phyloP scores from a whole-genome alignment of 2,888 invertebrate species.

The Diarsia brunnea region DNA sequence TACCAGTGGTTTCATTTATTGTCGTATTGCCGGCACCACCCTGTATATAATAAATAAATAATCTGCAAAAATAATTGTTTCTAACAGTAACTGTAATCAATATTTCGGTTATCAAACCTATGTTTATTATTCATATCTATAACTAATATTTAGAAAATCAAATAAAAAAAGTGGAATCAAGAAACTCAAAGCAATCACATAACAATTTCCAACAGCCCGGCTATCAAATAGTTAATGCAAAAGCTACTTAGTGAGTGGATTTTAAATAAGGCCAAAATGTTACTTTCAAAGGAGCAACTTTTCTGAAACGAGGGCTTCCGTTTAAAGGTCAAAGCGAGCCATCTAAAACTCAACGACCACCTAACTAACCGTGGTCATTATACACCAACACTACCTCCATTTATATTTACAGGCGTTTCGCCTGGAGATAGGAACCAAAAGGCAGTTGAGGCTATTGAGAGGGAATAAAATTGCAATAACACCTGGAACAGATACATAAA shows the following conservation, averaged over 20 bases:
- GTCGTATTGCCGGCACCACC: too few relatives aligned
- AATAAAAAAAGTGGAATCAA: constrained; percentile 2
- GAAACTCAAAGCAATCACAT: constrained; percentile 13
- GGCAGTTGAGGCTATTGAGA: constrained; percentile 28
- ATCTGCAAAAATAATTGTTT: too few relatives aligned
- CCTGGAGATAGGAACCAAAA: constrained; percentile 30
- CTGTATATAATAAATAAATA: too few relatives aligned
- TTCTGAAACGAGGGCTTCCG: constrained; percentile 65
- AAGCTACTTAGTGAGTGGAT: constrained; percentile 42
- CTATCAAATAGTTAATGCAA: constrained; percentile 47
- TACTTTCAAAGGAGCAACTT: constrained; percentile 58
- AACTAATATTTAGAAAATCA: not conserved
- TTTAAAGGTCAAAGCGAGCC: constrained; percentile 69
- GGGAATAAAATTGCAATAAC: constrained; percentile 41
- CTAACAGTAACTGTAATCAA: too few relatives aligned
- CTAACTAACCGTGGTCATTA: constrained; percentile 69
- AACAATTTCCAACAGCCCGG: constrained; percentile 15
- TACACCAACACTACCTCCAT: constrained; percentile 67
- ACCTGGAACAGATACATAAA: not conserved
- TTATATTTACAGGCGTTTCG: constrained; percentile 54
- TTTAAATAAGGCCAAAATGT: constrained; percentile 62
- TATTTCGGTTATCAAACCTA: not conserved
- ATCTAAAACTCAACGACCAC: constrained; percentile 71
- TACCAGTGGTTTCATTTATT: too few relatives aligned
- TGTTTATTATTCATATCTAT: not conserved